Evolutionary conservation across 2,888 invertebrate genomes (phyloP).

Genomic region (Clusia tigrina): DNA sequence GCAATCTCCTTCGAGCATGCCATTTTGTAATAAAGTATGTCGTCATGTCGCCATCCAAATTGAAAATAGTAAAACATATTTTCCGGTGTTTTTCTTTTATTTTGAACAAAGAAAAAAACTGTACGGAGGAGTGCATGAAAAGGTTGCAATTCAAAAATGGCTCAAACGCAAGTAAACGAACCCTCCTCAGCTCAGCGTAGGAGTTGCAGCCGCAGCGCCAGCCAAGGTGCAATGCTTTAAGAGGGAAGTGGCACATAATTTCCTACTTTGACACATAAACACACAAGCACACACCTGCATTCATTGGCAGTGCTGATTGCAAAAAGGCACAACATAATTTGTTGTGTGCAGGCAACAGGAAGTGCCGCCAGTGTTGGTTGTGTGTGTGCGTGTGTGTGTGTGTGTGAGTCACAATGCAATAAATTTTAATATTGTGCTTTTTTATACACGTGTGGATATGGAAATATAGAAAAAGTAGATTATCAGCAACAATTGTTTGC

Average conservation of each 20-base stretch:
- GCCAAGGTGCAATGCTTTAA: not conserved
- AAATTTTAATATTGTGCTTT: not conserved
- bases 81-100: not conserved
- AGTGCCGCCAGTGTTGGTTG: not conserved
- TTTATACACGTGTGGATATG: not conserved
- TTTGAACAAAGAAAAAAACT: not conserved
- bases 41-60: not conserved
- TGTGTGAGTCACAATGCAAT: not conserved
- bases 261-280: not conserved
- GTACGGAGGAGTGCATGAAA: not conserved
- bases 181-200: not conserved
- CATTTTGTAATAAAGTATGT: not conserved
- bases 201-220: not conserved
- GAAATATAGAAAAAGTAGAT: not conserved
- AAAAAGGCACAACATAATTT: constrained; percentile 7
- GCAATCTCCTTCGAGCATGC: not conserved
- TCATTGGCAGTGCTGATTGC: constrained; percentile 1
- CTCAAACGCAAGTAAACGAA: not conserved
- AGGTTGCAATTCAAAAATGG: not conserved
- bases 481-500: no score
- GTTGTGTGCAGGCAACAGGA: not conserved
- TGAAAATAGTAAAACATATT: constrained; percentile 3
- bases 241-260: not conserved
- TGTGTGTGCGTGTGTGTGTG: constrained; percentile 7
- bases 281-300: no score